These are phyloP conservation scores for Pachycephala philippinensis DNA, from an alignment of 2,113 vertebrate genomes.

Conservation along the genomic window DNA sequence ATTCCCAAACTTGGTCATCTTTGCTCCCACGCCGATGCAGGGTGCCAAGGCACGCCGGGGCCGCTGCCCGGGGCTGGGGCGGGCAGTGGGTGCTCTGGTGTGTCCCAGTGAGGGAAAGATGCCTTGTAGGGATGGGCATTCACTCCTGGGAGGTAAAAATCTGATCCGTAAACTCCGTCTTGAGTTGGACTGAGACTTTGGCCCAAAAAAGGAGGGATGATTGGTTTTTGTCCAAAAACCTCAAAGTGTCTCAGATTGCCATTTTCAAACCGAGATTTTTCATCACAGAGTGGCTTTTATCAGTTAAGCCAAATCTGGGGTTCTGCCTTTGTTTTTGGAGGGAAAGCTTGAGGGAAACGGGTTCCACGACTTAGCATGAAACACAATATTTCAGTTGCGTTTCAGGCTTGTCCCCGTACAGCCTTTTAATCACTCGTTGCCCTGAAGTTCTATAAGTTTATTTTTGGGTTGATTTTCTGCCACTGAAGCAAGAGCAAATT, in stretches of 20 bases:
- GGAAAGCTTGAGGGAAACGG: not conserved
- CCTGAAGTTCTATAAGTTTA: not conserved
- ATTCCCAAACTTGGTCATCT: constrained; percentile 60
- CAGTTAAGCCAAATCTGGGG: not conserved
- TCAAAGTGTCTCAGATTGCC: not conserved
- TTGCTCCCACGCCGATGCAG: not conserved
- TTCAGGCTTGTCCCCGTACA: not conserved
- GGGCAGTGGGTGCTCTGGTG: not conserved
- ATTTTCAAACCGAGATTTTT: not conserved
- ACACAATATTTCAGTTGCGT: fast-evolving
- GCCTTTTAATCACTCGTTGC: not conserved
- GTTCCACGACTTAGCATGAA: not conserved
- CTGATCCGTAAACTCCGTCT: not conserved
- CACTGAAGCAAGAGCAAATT: not conserved
- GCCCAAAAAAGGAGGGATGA: not conserved
- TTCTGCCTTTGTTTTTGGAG: not conserved
- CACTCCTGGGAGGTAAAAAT: not conserved
- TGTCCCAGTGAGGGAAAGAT: not conserved
- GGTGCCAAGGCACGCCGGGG: not conserved
- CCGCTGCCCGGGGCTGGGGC: fast-evolving
- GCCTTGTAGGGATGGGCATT: not conserved
- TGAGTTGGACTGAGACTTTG: not conserved
- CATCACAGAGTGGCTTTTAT: not conserved
- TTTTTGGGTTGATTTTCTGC: not conserved
- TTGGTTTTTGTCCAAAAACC: not conserved